Evolutionary conservation across 2,888 invertebrate species (phyloP).

Genomic region (Celastrina argiolus): DNA sequence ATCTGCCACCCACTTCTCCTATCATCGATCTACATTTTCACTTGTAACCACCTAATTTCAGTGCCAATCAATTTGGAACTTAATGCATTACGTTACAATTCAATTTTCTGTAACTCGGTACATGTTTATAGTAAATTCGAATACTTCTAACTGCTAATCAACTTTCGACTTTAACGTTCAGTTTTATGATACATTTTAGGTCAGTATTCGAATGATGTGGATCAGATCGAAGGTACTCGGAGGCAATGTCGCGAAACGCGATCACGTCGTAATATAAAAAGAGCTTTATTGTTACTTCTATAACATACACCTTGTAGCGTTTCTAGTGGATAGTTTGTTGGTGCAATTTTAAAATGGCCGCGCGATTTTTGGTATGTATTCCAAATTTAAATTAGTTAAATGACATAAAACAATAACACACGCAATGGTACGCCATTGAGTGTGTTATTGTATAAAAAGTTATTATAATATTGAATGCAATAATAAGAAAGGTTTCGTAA

Average conservation of each 20-base stretch:
- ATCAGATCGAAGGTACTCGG: constrained; percentile 50
- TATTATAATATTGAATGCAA: not conserved
- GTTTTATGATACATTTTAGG: constrained; percentile 32
- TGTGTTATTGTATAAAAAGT: not conserved
- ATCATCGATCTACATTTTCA: constrained; percentile 27
- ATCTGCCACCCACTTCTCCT: constrained; percentile 11
- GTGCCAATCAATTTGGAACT: constrained; percentile 36
- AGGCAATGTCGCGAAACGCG: constrained; percentile 73
- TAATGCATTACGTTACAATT: constrained; percentile 38
- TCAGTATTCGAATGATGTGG: constrained; percentile 33
- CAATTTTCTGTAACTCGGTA: constrained; percentile 33
- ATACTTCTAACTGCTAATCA: not conserved
- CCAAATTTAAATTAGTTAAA: not conserved
- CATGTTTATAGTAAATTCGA: constrained; percentile 27
- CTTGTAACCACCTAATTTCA: constrained; percentile 22
- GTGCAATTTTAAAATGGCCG: constrained; percentile 58
- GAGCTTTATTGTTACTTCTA: constrained; percentile 74
- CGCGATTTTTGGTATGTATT: constrained; percentile 63
- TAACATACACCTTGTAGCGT: constrained; percentile 66
- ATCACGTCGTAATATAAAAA: constrained; percentile 76
- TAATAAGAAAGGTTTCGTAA: not conserved
- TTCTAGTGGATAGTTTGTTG: constrained; percentile 56
- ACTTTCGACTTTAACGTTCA: constrained; percentile 18
- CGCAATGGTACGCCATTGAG: no score
- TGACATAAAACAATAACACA: not conserved